Evolutionary conservation across 2,888 invertebrate genomes (phyloP).

Genomic region (Parnassius apollo): DNA sequence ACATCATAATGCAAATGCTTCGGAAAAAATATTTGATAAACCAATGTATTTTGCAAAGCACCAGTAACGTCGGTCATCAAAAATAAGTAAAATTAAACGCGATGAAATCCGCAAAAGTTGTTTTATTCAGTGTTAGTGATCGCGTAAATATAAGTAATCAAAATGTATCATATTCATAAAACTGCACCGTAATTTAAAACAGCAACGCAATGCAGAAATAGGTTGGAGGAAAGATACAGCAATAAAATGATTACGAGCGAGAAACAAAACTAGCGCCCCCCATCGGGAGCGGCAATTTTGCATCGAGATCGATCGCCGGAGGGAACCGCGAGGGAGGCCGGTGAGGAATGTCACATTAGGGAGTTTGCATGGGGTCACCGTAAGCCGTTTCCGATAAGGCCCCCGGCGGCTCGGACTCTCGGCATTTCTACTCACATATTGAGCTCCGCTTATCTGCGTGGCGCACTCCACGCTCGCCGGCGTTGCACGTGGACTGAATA

Average conservation of each 20-base stretch:
- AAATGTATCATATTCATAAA: too few species aligned
- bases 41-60: too few species aligned
- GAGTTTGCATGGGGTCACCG: conserved; percentile 77
- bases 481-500: conserved; percentile 72
- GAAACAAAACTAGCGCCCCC: conserved; percentile 67
- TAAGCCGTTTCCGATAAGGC: conserved; percentile 82
- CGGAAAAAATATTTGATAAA: too few species aligned
- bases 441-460: conserved; percentile 70
- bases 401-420: conserved; percentile 51
- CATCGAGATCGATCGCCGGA: conserved; percentile 76
- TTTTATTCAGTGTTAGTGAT: too few species aligned
- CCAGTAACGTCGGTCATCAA: too few species aligned
- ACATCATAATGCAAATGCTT: too few species aligned
- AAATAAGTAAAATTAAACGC: too few species aligned
- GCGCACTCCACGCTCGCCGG: conserved; percentile 64
- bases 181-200: background rate
- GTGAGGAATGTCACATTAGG: conserved; percentile 75
- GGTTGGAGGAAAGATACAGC: conserved; percentile 37
- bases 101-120: too few species aligned
- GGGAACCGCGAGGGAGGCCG: conserved; percentile 47
- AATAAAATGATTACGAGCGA: conserved; percentile 66
- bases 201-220: background rate
- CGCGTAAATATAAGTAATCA: too few species aligned
- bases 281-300: conserved; percentile 62
- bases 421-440: conserved; percentile 52